Evolutionary conservation across 2,113 vertebrate species (phyloP).

Genomic region (Pelvicachromis taeniatus): DNA sequence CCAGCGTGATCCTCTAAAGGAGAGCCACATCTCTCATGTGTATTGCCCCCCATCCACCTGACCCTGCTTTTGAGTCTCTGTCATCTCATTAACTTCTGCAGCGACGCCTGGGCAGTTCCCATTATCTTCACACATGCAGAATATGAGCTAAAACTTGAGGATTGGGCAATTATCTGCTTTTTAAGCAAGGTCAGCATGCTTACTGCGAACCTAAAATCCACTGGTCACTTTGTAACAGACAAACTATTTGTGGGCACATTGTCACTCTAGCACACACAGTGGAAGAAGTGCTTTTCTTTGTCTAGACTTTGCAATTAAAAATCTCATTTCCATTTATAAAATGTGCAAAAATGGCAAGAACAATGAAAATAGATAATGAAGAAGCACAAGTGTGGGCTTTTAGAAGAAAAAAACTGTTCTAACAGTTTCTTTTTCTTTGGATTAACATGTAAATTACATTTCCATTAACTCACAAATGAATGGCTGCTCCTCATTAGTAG

Average conservation of each 20-base stretch:
- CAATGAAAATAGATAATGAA: constrained; percentile 64
- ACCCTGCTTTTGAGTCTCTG: constrained; percentile 64
- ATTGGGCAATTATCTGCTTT: constrained; percentile 65
- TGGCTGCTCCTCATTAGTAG: constrained; percentile 50
- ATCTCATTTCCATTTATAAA: constrained; percentile 46
- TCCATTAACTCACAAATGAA: constrained; percentile 64
- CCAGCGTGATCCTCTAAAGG: constrained; percentile 10
- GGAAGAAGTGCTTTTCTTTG: constrained; percentile 28
- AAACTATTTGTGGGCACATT: background rate
- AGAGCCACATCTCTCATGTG: constrained; percentile 6
- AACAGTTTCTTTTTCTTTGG: background rate
- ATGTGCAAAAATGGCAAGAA: constrained; percentile 41
- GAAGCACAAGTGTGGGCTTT: constrained; percentile 8
- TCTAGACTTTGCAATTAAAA: constrained; percentile 64
- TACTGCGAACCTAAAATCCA: constrained; percentile 40
- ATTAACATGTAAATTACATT: constrained; percentile 50
- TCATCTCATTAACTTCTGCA: constrained; percentile 67
- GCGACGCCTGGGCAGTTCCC: background rate
- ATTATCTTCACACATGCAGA: constrained; percentile 60
- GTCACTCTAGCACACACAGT: background rate
- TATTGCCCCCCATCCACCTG: constrained; percentile 14
- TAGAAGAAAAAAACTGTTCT: background rate
- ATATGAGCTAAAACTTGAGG: constrained; percentile 27
- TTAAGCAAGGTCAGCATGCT: constrained; percentile 39
- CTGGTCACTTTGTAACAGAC: constrained; percentile 34